phyloP scores from a whole-genome alignment of 1,140 invertebrate species.

The Pristionchus pacificus region DNA sequence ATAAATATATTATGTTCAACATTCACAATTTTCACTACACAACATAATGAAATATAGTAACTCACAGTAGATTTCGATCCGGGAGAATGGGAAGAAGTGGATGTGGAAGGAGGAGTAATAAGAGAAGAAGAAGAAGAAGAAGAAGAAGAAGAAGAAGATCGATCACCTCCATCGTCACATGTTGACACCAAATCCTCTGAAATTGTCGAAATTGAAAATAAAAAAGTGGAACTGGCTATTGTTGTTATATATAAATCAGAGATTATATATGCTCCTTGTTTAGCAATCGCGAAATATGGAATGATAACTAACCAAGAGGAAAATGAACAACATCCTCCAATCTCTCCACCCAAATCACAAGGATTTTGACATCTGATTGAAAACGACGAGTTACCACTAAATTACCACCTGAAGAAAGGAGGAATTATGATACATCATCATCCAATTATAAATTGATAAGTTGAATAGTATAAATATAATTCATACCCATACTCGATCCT shows the following conservation, averaged over 20 bases:
- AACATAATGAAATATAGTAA: background rate
- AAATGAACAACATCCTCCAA: conserved; percentile 24
- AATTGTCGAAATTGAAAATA: background rate
- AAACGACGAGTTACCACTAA: conserved; percentile 11
- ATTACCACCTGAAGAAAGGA: background rate
- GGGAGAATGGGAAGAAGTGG: background rate
- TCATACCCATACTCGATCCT: conserved; percentile 16
- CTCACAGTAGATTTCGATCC: background rate
- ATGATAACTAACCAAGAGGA: conserved; percentile 9
- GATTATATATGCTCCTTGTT: too few relatives aligned
- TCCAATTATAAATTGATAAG: background rate
- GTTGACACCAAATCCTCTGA: conserved; percentile 25
- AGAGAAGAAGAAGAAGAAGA: background rate
- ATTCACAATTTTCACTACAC: too few relatives aligned
- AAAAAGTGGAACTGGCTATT: too few relatives aligned
- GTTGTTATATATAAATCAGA: too few relatives aligned
- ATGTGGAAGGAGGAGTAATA: too few relatives aligned
- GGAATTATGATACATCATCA: too few relatives aligned
- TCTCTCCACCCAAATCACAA: conserved; percentile 28
- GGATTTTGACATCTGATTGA: conserved; percentile 8
- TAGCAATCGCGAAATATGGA: too few relatives aligned
- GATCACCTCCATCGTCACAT: conserved; percentile 27
- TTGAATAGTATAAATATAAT: background rate
- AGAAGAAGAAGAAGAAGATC: background rate
- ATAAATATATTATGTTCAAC: background rate